Evolutionary conservation across 2,797 vertebrate species (phyloP), one percentile per base, ranked within the genome.

Genomic region (Buphagus erythrorhynchus): DNA sequence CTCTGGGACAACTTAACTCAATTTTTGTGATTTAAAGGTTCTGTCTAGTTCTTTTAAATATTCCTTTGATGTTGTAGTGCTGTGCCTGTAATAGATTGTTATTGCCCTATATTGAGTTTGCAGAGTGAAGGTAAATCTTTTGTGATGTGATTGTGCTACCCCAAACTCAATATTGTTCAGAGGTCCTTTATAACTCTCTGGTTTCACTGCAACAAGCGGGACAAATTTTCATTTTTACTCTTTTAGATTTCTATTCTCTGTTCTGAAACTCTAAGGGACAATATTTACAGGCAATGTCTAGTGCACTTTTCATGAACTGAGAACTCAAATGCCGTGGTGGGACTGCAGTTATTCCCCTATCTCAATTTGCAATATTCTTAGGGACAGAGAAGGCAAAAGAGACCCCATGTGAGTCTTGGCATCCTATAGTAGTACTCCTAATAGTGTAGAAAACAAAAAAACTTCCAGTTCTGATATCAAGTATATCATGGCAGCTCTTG

Each of bases 91-190:
- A 99, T 99, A 98, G 98, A 98, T 98, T 97, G 98, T 99, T 99
- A 99, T 99, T 99, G 99, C 98, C 97, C 97, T 98, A 97, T 98
- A 99, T 99, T 98, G 97, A 98, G 99, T 99, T 99, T 99, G 97
- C 98, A 97, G 98, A 98, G 98, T 98, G 98, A 98, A 98, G 98
- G 98, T 98, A 99, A 99, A 99, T 99, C 99, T 99, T 99, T 98
- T 88, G 98, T 99, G 99, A 99, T 99, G 98, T 97, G 98, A 99
- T 99, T 99, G 98, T 98, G 97, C 97, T 92, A 88, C 97, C 88
- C 94, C 93, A 99, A 99, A 99, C 98, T 98, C 98, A 98, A 99
- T 99, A 98, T 98, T 97, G 97, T 97, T 97, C 97, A 96, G 97
- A 96, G 97, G 97, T 97, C 98, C 98, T 98, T 99, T 98, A 98